These are phyloP conservation scores for Sebastes kiyomatsui DNA, from an alignment of 2,797 vertebrate genomes.

Conservation along the genomic window DNA sequence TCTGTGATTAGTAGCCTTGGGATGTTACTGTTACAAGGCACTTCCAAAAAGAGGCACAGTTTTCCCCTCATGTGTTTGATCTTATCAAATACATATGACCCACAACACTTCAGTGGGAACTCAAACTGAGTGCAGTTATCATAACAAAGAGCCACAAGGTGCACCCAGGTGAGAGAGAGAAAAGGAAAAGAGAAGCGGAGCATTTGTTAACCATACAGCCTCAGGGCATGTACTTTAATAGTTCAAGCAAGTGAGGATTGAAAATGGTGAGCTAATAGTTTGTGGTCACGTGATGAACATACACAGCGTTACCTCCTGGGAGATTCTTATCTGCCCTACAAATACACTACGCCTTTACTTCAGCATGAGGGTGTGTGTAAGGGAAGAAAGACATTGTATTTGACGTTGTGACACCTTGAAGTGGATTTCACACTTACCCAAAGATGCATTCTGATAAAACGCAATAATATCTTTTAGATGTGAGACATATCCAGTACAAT, in stretches of 20 bases:
- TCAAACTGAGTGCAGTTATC: constrained; percentile 66
- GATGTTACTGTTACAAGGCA: constrained; percentile 55
- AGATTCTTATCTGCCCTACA: constrained; percentile 46
- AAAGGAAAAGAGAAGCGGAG: constrained; percentile 44
- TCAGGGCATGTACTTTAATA: constrained; percentile 46
- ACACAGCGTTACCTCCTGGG: neutral
- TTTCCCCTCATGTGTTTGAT: constrained; percentile 65
- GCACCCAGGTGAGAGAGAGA: constrained; percentile 57
- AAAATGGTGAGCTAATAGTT: constrained; percentile 52
- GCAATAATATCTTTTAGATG: neutral
- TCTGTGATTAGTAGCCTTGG: constrained; percentile 44
- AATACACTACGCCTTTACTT: neutral
- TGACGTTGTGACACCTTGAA: neutral
- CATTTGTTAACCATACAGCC: constrained; percentile 68
- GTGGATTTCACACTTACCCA: neutral
- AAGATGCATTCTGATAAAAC: neutral
- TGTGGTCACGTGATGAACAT: constrained; percentile 63
- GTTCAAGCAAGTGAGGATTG: constrained; percentile 42
- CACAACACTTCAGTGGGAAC: constrained; percentile 45
- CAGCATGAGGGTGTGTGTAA: neutral
- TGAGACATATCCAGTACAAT: neutral
- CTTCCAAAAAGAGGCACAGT: constrained; percentile 42
- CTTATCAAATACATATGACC: constrained; percentile 66
- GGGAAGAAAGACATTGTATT: neutral
- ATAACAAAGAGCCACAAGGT: constrained; percentile 71